Conservation (phyloP, 2,888 invertebrate genomes). For the Ormyrus labotus region DNA sequence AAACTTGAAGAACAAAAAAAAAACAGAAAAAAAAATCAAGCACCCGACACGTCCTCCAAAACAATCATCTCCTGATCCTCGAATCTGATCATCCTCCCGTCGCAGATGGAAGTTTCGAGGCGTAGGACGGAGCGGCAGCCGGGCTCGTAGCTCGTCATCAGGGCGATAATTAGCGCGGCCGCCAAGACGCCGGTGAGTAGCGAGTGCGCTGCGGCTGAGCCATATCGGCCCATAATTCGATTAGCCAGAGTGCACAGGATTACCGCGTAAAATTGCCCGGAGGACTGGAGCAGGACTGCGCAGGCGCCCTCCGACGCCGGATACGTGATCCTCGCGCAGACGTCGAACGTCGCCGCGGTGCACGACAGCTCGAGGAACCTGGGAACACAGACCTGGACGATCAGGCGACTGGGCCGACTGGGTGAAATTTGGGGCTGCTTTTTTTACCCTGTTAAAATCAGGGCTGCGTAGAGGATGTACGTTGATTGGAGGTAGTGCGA, state of each 20-base stretch:
- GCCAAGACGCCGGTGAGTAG: conserved; percentile 12
- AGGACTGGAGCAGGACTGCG: no score
- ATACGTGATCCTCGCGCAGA: neutral
- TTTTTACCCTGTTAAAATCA: conserved; percentile 11
- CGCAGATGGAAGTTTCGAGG: no score
- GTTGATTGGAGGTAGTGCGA: no score
- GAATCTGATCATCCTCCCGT: no score
- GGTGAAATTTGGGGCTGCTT: neutral
- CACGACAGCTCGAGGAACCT: neutral
- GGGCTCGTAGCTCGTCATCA: conserved; percentile 4
- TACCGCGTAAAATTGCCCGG: conserved; percentile 39
- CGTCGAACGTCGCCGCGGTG: neutral
- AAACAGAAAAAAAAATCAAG: no score
- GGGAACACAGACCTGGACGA: neutral
- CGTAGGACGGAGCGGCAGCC: no score
- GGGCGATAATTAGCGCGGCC: conserved; percentile 16
- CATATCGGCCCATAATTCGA: conserved; percentile 32
- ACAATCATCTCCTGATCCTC: no score
- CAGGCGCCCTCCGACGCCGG: neutral
- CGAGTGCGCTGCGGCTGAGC: no score
- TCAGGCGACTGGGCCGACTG: neutral
- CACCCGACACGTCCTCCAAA: no score
- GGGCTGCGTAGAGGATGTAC: no score
- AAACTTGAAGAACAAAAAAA: no score
- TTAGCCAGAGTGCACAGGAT: conserved; percentile 32